Conservation (phyloP, 1,140 invertebrate species). For the Coptotermes formosanus region DNA sequence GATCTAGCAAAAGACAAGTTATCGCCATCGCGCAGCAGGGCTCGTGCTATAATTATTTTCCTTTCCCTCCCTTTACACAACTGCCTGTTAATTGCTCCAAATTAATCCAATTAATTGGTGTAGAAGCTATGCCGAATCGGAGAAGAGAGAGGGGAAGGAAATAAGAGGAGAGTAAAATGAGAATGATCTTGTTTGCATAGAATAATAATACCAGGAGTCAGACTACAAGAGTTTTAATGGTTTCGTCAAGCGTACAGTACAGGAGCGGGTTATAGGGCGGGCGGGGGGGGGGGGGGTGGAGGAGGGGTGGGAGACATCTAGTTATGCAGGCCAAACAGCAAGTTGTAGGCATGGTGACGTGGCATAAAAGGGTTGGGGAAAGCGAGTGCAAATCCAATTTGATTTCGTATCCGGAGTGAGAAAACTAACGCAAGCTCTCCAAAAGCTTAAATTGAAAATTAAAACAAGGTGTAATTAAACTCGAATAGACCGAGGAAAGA, state of each 20-base stretch:
- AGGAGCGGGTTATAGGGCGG: background rate
- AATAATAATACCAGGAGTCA: background rate
- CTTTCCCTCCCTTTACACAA: background rate
- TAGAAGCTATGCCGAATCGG: background rate
- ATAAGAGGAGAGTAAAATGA: background rate
- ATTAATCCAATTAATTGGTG: slow-evolving; percentile 16
- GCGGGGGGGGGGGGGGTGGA: background rate
- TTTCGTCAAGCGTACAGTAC: no score
- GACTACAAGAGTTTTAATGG: background rate
- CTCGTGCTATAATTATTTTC: no score
- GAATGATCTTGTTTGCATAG: slow-evolving; percentile 16
- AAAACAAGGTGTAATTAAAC: slow-evolving; percentile 15
- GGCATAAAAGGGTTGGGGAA: background rate
- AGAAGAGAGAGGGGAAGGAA: background rate
- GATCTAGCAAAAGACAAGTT: no score
- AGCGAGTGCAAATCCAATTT: background rate
- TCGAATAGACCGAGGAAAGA: background rate
- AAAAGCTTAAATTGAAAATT: slow-evolving; percentile 18
- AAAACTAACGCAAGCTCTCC: slow-evolving; percentile 1
- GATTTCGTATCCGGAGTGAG: slow-evolving; percentile 12
- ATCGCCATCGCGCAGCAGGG: no score
- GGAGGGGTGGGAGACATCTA: background rate
- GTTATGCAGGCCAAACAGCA: no score
- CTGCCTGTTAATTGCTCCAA: background rate
- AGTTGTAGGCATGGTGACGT: no score